Evolutionary conservation across 2,113 vertebrate species (phyloP).

Genomic region (Athene cunicularia): DNA sequence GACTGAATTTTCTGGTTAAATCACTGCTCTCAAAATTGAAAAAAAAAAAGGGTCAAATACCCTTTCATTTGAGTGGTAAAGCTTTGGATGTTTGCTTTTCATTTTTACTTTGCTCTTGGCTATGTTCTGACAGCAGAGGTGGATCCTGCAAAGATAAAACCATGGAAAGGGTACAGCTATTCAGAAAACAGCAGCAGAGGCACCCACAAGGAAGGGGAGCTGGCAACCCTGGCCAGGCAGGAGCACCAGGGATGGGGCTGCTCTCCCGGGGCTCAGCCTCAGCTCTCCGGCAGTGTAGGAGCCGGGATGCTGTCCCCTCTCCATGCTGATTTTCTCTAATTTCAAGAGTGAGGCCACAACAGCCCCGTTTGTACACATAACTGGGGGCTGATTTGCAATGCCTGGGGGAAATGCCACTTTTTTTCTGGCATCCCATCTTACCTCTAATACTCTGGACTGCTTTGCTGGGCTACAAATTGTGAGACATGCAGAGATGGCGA

Average conservation of each 20-base stretch:
- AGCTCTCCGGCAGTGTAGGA: background rate
- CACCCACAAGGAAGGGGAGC: rapidly evolving
- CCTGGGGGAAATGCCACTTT: background rate
- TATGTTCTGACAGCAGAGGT: background rate
- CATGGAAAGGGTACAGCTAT: background rate
- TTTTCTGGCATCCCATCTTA: background rate
- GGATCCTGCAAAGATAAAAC: background rate
- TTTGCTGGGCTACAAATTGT: background rate
- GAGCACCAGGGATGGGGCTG: background rate
- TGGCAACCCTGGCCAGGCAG: rapidly evolving
- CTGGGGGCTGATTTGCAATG: background rate
- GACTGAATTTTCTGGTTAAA: background rate
- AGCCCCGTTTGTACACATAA: background rate
- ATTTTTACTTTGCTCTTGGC: background rate
- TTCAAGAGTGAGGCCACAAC: background rate
- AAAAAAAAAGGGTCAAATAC: background rate
- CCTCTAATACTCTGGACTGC: background rate
- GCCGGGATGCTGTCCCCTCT: background rate
- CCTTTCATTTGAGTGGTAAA: background rate
- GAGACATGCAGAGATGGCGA: background rate
- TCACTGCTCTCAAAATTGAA: background rate
- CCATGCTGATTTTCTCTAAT: background rate
- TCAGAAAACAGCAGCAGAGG: background rate
- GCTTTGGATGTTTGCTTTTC: background rate
- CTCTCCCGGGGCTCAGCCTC: background rate